phyloP scores from a whole-genome alignment of 2,113 vertebrate species.

The Machaerirhynchus nigripectus region DNA sequence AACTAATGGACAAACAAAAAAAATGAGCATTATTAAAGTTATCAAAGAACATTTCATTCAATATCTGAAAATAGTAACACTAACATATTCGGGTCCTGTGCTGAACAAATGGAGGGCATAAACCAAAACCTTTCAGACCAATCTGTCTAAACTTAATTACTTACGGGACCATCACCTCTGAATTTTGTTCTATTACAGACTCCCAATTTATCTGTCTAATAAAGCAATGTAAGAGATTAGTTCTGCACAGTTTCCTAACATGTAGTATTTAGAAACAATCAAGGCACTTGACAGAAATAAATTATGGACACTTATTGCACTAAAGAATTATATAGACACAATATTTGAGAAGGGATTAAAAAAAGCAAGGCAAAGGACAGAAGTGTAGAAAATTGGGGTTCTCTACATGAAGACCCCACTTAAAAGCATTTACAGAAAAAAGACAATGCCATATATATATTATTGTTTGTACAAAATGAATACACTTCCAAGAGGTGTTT shows the following conservation, averaged over 20 bases:
- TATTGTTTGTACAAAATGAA: background rate
- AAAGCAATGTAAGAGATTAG: background rate
- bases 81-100: background rate
- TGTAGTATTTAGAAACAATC: background rate
- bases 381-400: background rate
- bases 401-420: background rate
- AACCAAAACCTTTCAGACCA: background rate
- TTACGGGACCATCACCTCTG: background rate
- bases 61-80: background rate
- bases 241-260: background rate
- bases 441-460: background rate
- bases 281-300: background rate
- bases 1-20: background rate
- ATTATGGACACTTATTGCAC: background rate
- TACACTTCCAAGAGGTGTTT: background rate
- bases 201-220: background rate
- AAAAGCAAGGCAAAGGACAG: background rate
- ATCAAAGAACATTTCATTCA: background rate
- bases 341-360: background rate
- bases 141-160: background rate
- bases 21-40: background rate
- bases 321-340: background rate
- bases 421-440: background rate
- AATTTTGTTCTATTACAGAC: background rate
- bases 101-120: background rate